These are phyloP conservation scores for Drosophila ironensis DNA, from an alignment of 1,140 invertebrate species.

Conservation along the genomic window DNA sequence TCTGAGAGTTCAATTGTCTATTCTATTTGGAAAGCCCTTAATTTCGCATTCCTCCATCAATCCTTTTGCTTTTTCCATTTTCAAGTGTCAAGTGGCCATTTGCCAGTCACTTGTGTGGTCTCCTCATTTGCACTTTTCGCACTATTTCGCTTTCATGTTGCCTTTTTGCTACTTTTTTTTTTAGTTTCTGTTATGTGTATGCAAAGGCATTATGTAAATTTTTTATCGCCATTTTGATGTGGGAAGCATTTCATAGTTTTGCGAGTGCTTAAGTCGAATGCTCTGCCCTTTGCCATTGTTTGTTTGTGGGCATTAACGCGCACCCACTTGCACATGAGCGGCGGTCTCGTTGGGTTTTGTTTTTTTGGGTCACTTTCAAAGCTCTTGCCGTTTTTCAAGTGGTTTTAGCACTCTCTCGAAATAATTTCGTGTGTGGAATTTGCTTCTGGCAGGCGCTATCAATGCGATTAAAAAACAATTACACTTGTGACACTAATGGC, in stretches of 20 bases:
- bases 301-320: slow-evolving; percentile 33
- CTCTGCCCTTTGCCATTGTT: slow-evolving; percentile 28
- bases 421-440: slow-evolving; percentile 60
- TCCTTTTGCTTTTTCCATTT: slow-evolving; percentile 11
- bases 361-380: slow-evolving; percentile 72
- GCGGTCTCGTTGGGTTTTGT: slow-evolving; percentile 24
- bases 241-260: slow-evolving; percentile 12
- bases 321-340: slow-evolving; percentile 14
- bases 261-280: slow-evolving; percentile 30
- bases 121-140: not conserved
- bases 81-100: slow-evolving; percentile 31
- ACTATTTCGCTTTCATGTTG: slow-evolving; percentile 29
- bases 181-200: not conserved
- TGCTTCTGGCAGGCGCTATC: slow-evolving; percentile 48
- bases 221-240: slow-evolving; percentile 44
- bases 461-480: slow-evolving; percentile 79
- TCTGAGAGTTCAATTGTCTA: too few relatives aligned
- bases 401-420: slow-evolving; percentile 69
- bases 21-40: not conserved
- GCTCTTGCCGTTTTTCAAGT: slow-evolving; percentile 58
- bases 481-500: slow-evolving; percentile 76
- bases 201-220: slow-evolving; percentile 39
- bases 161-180: not conserved
- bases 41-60: not conserved
- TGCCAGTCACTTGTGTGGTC: slow-evolving; percentile 29